Evolutionary conservation across 2,797 vertebrate species (phyloP), one percentile per base, ranked within the genome.

Genomic region (Fratercula arctica): DNA sequence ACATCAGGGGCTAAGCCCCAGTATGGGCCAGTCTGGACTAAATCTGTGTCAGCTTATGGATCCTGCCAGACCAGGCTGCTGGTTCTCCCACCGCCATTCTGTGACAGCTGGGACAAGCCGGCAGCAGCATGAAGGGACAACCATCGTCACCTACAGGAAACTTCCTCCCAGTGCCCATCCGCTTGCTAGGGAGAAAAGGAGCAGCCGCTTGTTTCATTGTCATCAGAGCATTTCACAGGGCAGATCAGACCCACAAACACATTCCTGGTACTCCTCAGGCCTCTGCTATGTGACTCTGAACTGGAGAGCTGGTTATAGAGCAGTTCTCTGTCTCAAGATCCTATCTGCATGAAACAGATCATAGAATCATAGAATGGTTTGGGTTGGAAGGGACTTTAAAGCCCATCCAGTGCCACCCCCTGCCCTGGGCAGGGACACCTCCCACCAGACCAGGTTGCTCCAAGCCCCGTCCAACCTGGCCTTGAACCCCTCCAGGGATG

Each of bases 71-170:
- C 23, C 11, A 24, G 56, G 37, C 19, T 1, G 0, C 31, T 21
- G 33, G 35, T 31, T 69, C 33, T 91, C 33, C 43, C 13, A 31
- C 10, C 0, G 1, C 28, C 5, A 6, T 4, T 50, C 43, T 0
- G 0, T 45, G 29, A 69, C 51, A 61, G 54, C 24, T 15, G 19
- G 61, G 81, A 77, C 0, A 1, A 41, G 57, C 9, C 1, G 2
- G 48, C 33, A 80, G 64, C 43, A 76, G 57, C 5, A 2, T 0
- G 2, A 75, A 50, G 37, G 41, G 35, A 73, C 68, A 86, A 31
- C 10, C 73, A 10, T 3, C 1, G 1, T 50, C 78, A 73, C 23
- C 10, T 20, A 9, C 0, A 0, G 51, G 51, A 75, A 80, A 45
- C 26, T 20, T 51, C 57, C 48, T 39, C 12, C 0, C 29, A 35